Base-by-base conservation (phyloP, 2,113 vertebrate genomes). In the Peromyscus leucopus region DNA sequence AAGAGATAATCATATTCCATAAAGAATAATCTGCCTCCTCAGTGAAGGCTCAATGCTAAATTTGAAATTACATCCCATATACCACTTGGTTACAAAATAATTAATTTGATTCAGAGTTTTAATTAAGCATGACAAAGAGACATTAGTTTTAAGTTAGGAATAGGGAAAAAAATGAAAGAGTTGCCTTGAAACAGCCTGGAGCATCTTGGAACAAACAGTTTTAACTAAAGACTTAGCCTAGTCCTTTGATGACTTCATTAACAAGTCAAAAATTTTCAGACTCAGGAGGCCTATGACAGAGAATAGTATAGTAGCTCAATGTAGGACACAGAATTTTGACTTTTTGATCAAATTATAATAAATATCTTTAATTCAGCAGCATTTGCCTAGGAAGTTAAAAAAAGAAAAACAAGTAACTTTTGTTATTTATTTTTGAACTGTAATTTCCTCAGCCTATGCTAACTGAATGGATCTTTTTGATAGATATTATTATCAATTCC, bases 281-380 rank as follows among this genome's bases (percentile, higher is more conserved):
- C 98, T 93, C 97, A 0, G 9, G 98, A 98, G 98, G 67, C 92
- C 95, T 98, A 98, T 98, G 98, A 98, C 97, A 98, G 98, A 98
- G 98, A 99, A 99, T 98, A 98, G 96, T 98, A 95, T 98, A 98
- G 98, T 97, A 98, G 98, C 90, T 98, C 97, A 96, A 99, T 98
- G 95, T 98, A 98, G 98, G 98, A 98, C 98, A 98, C 96, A 97
- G 98, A 99, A 98, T 98, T 98, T 96, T 95, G 95, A 91, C 96
- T 98, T 98, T 98, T 99, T 99, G 97, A 99, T 99, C 98, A 98
- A 98, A 97, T 98, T 98, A 95, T 98, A 98, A 98, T 98, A 98
- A 99, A 98, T 98, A 98, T 94, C 71, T 99, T 98, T 98, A 99
- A 99, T 99, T 98, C 99, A 98, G 96, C 92, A 96, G 93, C 85